Base-by-base conservation (phyloP, 92 coral and sea anemone species). In the Hydrozoanthus gracilis region DNA sequence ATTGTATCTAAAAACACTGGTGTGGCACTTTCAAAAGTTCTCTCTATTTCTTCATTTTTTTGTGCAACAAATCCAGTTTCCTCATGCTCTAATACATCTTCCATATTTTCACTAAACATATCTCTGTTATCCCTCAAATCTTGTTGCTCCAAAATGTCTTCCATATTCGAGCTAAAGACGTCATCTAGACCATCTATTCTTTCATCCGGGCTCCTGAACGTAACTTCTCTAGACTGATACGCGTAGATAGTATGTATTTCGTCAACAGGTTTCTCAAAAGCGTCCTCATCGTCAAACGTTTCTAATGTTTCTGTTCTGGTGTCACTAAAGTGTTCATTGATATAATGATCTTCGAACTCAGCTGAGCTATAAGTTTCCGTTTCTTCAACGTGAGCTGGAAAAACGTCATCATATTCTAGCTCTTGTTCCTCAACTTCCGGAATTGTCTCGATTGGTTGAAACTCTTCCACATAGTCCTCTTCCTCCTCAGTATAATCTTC, bases 351-450 rank as follows among this genome's bases (percentile, higher is more conserved):
- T 15, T 80, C 74, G 9, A 47, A 65, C 16, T 80, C 85, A 65
- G 49, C 75, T 4, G 85, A 58, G 18, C 85, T 80, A 17, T 47
- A 65, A 0, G 73, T 64, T 60, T 80, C 85, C 48, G 60, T 65
- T 51, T 87, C 87, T 77, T 94, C 98, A 58, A 86, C 76, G 78
- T 95, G 98, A 66, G 95, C 93, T 73, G 93, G 98, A 87, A 95
- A 95, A 27, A 95, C 92, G 87, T 95, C 98, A 47, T 95, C 98
- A 84, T 75, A 95, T 78, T 95, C 98, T 71, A 95, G 91, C 27
- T 80, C 85, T 20, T 80, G 85, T 80, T 80, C 85, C 15, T 80
- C 85, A 51, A 80, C 85, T 80, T 80, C 85, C 44, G 64, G 85
- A 49, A 80, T 80, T 49, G 85, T 80, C 48, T 80, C 85, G 44